Base-by-base conservation (phyloP, 2,113 vertebrate genomes). In the Carollia perspicillata region DNA sequence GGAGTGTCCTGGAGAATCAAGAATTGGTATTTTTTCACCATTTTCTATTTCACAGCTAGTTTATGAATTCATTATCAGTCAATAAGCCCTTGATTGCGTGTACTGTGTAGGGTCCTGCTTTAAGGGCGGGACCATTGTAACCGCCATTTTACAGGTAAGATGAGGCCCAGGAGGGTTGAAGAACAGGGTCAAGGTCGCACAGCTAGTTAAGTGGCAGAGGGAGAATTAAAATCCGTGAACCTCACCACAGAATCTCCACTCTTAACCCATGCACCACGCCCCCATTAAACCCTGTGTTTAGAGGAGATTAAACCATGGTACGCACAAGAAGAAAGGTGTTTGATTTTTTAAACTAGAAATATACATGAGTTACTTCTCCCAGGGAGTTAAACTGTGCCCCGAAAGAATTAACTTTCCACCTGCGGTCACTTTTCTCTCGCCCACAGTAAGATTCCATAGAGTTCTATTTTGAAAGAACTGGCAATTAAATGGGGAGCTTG, bases 401-500 rank as follows among this genome's bases (percentile, higher is more conserved):
- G 20, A 83, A 84, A 77, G 12, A 23, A 7, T 28, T 55, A 35
- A 87, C 49, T 93, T 84, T 51, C 51, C 75, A 80, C 74, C 53
- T 92, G 12, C 5, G 87, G 53, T 68, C 92, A 90, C 47, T 83
- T 78, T 83, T 42, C 40, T 86, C 28, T 33, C 22, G 14, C 60
- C 35, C 33, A 37, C 49, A 72, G 20, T 77, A 53, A 93, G 63
- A 95, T 49, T 60, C 60, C 68, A 16, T 11, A 51, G 6, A 23
- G 37, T 84, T 80, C 85, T 60, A 18, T 40, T 84, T 88, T 81
- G 72, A 83, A 89, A 91, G 91, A 93, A 72, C 49, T 78, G 72
- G 65, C 42, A 97, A 85, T 92, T 95, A 95, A 78, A 69, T 17
- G 60, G 44, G 63, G 63, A 95, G 84, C 17, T 96, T 97, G 93